A percentile compares a stretch with the other conserved stretches of the same genome.
These are phyloP conservation scores for Apodemia mormo DNA, from an alignment of 2,888 invertebrate genomes.

Conservation along the genomic window DNA sequence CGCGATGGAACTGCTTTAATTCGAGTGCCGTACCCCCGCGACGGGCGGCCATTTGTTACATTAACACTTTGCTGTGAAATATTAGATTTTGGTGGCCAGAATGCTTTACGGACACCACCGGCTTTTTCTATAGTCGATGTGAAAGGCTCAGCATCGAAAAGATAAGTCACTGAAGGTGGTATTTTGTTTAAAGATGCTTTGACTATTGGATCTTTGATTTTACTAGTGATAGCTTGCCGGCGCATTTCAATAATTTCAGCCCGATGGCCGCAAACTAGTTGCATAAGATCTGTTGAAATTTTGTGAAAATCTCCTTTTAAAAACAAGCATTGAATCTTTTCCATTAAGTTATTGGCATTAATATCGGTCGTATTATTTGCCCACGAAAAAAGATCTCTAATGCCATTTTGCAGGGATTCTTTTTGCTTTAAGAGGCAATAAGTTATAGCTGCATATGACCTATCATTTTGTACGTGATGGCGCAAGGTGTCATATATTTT, in stretches of 20 bases:
- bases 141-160: constrained; percentile 32
- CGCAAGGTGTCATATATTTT: constrained; percentile 25
- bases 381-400: constrained; percentile 25
- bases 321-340: not conserved
- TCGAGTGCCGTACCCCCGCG: constrained; percentile 20
- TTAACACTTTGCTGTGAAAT: not conserved
- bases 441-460: constrained; percentile 28
- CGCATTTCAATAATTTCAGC: constrained; percentile 35
- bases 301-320: constrained; percentile 23
- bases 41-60: constrained; percentile 12
- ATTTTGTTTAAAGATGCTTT: constrained; percentile 26
- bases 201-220: constrained; percentile 29
- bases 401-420: constrained; percentile 23
- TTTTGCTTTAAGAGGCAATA: constrained; percentile 28
- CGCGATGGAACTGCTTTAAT: constrained; percentile 20
- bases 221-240: constrained; percentile 28
- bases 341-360: not conserved
- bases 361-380: not conserved
- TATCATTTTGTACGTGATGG: constrained; percentile 24
- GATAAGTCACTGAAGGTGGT: constrained; percentile 24
- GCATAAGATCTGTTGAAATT: constrained; percentile 31
- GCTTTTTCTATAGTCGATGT: constrained; percentile 34
- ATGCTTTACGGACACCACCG: constrained; percentile 36
- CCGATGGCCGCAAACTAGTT: constrained; percentile 33
- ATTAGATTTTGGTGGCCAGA: constrained; percentile 31